Base-by-base conservation (phyloP, 1,140 invertebrate genomes). In the Bicyclus anynana region DNA sequence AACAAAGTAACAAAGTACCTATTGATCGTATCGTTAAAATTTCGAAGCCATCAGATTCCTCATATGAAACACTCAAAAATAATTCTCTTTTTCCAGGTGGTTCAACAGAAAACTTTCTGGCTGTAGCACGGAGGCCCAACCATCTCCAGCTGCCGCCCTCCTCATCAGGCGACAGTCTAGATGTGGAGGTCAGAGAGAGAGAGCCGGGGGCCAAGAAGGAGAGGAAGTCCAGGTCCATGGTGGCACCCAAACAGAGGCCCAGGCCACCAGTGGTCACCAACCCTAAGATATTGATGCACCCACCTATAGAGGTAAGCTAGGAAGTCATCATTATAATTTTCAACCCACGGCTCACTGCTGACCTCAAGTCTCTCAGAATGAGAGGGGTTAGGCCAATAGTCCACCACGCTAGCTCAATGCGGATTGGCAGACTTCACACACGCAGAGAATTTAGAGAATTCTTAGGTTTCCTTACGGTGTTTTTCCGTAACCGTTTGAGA, bases 81-180 rank as follows among this genome's bases (percentile, higher is more conserved):
- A 40, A 10, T n/a, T 12, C 9, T 29, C 17, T 20, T 51, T 33
- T 78, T 80, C 29, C 80, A 85, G 80, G 78, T 13, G 74, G 81
- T 47, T 84, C 82, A 5, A 78, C 78, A 10, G 81, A 87, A 53
- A 85, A 84, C 56, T 70, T 85, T 0, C 66, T 83, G 0, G 61
- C 57, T 2, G 67, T 63, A 10, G 44, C 57, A 6, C 64, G 77
- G 4, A 60, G 82, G 7, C 80, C 80, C 7, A 80, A 66, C 49
- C 72, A 84, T 46, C 66, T 85, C 2, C 74, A 74, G 23, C 65
- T 84, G 0, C 78, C 80, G 2, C 66, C 80, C 3, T 83, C 82
- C 2, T 84, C 82, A 0, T 87, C 84, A 0, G 82, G 84, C 14
- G 84, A 87, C 67, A 86, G 83, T 42, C 67, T 86, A 29, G 84